Percentiles rank a stretch among this genome's conserved stretches.
These are phyloP conservation scores for Pseudoips prasinana DNA, from an alignment of 2,888 invertebrate genomes.

Conservation along the genomic window DNA sequence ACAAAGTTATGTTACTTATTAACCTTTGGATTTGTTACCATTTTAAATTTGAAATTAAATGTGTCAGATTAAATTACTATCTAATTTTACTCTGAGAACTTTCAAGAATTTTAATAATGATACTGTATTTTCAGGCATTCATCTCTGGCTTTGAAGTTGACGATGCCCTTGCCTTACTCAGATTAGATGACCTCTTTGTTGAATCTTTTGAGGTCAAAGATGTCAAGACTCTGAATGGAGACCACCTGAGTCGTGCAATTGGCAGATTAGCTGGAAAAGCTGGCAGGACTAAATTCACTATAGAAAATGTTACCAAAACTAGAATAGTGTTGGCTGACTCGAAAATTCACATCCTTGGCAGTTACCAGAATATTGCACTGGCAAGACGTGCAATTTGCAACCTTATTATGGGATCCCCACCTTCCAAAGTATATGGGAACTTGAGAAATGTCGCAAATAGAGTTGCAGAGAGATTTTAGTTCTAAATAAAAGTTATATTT, in stretches of 20 bases:
- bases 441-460: slow-evolving; percentile 92
- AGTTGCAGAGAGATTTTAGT: slow-evolving; percentile 89
- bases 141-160: slow-evolving; percentile 98
- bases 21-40: too few species aligned
- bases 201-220: slow-evolving; percentile 99
- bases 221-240: slow-evolving; percentile 96
- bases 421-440: slow-evolving; percentile 98
- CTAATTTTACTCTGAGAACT: too few species aligned
- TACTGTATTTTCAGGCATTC: slow-evolving; percentile 90
- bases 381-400: slow-evolving; percentile 98
- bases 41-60: too few species aligned
- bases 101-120: too few species aligned
- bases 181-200: slow-evolving; percentile 97
- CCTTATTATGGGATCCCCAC: slow-evolving; percentile 97
- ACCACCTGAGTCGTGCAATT: slow-evolving; percentile 97
- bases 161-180: slow-evolving; percentile 95
- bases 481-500: slow-evolving; percentile 52
- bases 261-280: slow-evolving; percentile 99
- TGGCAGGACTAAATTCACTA: slow-evolving; percentile 97
- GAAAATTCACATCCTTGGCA: slow-evolving; percentile 98
- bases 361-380: slow-evolving; percentile 97
- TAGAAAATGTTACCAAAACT: slow-evolving; percentile 99
- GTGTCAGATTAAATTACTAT: too few species aligned
- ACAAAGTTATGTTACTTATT: too few species aligned
- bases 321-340: slow-evolving; percentile 98